These are phyloP conservation scores for Eudasyphora cyanicolor DNA, from an alignment of 2,888 invertebrate genomes.

Conservation along the genomic window DNA sequence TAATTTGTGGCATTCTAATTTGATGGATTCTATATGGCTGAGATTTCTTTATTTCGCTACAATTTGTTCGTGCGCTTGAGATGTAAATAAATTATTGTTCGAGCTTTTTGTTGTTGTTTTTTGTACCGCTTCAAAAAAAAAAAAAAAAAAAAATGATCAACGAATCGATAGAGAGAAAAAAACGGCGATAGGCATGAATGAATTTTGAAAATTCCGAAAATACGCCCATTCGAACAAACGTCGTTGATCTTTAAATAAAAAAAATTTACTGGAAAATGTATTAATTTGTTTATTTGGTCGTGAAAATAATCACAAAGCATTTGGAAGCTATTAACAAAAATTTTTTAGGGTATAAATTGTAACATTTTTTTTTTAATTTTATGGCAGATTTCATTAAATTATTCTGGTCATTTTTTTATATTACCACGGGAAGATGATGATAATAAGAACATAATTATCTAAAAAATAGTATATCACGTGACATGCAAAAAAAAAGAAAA, in stretches of 20 bases:
- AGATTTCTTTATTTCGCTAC: constrained; percentile 35
- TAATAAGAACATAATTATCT: background rate
- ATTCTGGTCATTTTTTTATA: too few relatives aligned
- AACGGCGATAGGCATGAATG: constrained; percentile 57
- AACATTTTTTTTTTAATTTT: too few relatives aligned
- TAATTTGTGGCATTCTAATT: constrained; percentile 62
- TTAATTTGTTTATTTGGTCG: constrained; percentile 4
- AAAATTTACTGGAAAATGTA: background rate
- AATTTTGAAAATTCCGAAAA: constrained; percentile 21
- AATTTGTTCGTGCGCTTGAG: background rate
- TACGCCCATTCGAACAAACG: background rate
- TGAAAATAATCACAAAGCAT: background rate
- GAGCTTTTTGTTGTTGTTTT: constrained; percentile 9
- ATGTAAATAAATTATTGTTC: constrained; percentile 19
- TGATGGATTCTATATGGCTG: background rate
- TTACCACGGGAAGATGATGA: too few relatives aligned
- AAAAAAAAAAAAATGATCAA: background rate
- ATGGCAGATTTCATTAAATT: too few relatives aligned
- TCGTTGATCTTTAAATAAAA: constrained; percentile 37
- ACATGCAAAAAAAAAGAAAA: background rate
- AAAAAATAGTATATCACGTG: background rate
- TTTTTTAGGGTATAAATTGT: background rate
- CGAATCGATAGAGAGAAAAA: constrained; percentile 7
- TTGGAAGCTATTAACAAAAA: constrained; percentile 23
- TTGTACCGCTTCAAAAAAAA: background rate